Percentiles rank a stretch among this genome's conserved stretches.
Evolutionary conservation across 2,797 vertebrate genomes (phyloP).

Genomic region (Adrianichthys oophorus): DNA sequence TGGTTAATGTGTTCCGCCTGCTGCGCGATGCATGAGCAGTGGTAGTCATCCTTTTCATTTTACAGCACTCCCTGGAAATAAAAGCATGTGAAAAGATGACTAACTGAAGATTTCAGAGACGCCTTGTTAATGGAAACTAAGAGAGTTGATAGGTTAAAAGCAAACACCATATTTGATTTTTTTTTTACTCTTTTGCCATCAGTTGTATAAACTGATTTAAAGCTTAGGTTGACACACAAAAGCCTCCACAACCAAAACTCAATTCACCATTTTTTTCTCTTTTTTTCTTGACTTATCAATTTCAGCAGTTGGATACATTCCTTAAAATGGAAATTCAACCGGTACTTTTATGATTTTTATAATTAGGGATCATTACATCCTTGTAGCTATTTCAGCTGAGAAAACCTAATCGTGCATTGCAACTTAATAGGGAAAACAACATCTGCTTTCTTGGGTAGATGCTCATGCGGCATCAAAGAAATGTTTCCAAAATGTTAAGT

Average conservation of each 20-base stretch:
- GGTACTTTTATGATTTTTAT: conserved; percentile 56
- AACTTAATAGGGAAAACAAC: conserved; percentile 42
- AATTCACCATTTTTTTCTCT: conserved; percentile 20
- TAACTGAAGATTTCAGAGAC: conserved; percentile 13
- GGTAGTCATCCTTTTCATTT: conserved; percentile 61
- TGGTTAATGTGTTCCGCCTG: conserved; percentile 59
- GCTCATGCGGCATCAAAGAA: conserved; percentile 29
- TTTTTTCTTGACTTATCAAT: conserved; percentile 15
- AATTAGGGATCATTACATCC: conserved; percentile 57
- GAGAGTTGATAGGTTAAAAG: conserved; percentile 17
- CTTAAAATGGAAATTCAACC: conserved; percentile 52
- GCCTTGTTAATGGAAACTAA: conserved; percentile 32
- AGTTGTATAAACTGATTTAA: conserved; percentile 1
- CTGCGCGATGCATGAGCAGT: conserved; percentile 40
- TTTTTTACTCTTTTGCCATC: conserved; percentile 11
- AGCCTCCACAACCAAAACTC: conserved; percentile 28
- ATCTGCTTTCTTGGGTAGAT: conserved; percentile 43
- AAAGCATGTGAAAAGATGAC: conserved; percentile 37
- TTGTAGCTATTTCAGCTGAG: conserved; percentile 52
- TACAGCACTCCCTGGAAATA: conserved; percentile 48
- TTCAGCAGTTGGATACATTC: conserved; percentile 37
- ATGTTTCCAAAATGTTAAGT: conserved; percentile 43
- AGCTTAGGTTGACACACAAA: conserved; percentile 16
- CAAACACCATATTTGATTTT: conserved; percentile 13
- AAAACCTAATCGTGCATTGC: conserved; percentile 30